Base-by-base conservation (phyloP, 2,797 vertebrate species). In the Hippocampus kuda region DNA sequence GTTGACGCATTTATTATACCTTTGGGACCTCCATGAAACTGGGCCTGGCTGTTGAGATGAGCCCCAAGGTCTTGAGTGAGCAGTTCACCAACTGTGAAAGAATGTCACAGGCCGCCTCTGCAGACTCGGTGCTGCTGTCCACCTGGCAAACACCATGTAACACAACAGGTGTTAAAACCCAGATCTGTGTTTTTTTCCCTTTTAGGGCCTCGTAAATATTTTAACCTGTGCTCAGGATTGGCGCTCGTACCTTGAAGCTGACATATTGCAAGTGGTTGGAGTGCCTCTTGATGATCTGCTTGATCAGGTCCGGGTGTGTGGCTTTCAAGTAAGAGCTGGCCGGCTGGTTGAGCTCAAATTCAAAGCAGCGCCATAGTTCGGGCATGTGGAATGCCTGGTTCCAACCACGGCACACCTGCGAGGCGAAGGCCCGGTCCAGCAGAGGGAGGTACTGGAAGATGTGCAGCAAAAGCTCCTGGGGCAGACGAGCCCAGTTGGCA, bases 11-110 rank as follows among this genome's bases (percentile, higher is more conserved):
- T 72, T 20, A 13, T 65, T 48, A 59, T 94, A 98, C 96, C 95
- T 98, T 98, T 81, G 94, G 94, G 85, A 99, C 92, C 89, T 99
- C 96, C 96, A 99, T 97, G 89, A 99, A 99, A 85, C 96, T 99
- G 77, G 97, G 97, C 66, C 94, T 92, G 72, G 97, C 96, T 27
- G 96, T 99, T 66, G 97, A 99, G 86, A 99, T 98, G 79, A 99
- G 93, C 70, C 97, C 96, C 74, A 99, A 92, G 34, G 97, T 99
- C 90, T 99, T 99, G 77, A 99, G 88, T 27, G 97, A 99, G 80
- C 97, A 99, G 57, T 99, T 99, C 76, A 99, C 97, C 81, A 99
- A 88, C 82, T 99, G 96, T 5, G 96, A 99, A 49, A 99, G 91
- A 81, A 99, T 99, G 85, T 97, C 94, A 84, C 97, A 99, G 2